Percentiles rank a stretch among this genome's conserved stretches.
These are phyloP conservation scores for Invenusta paracnida DNA, from an alignment of 2,888 invertebrate species.

Conservation along the genomic window DNA sequence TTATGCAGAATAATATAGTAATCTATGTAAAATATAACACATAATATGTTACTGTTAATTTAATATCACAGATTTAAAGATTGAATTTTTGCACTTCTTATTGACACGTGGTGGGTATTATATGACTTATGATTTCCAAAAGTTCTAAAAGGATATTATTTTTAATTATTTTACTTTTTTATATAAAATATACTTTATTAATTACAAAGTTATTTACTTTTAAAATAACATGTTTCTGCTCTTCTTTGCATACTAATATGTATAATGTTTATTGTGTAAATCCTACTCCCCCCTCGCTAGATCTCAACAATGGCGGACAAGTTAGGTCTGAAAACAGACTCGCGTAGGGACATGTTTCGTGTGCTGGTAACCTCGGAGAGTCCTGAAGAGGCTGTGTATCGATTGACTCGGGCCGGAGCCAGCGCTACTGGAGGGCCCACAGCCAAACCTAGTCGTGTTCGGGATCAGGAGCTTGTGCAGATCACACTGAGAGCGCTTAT, in stretches of 20 bases:
- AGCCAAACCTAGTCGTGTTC: not conserved
- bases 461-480: not conserved
- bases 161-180: too few relatives aligned
- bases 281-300: not conserved
- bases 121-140: too few relatives aligned
- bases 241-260: not conserved
- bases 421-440: not conserved
- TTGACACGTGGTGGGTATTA: too few relatives aligned
- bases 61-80: too few relatives aligned
- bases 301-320: not conserved
- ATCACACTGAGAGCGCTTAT: not conserved
- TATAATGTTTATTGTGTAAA: not conserved
- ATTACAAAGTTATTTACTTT: too few relatives aligned
- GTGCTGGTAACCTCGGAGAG: not conserved
- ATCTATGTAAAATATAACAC: too few relatives aligned
- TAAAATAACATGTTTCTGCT: too few relatives aligned
- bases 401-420: not conserved
- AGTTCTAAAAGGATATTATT: too few relatives aligned
- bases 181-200: too few relatives aligned
- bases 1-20: too few relatives aligned
- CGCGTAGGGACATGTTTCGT: not conserved
- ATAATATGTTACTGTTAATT: too few relatives aligned
- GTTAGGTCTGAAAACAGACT: not conserved
- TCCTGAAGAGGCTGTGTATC: not conserved
- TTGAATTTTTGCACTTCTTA: too few relatives aligned